Percentiles rank a stretch among this genome's conserved stretches.
phyloP scores from a whole-genome alignment of 2,113 vertebrate species.

The Athene noctua region DNA sequence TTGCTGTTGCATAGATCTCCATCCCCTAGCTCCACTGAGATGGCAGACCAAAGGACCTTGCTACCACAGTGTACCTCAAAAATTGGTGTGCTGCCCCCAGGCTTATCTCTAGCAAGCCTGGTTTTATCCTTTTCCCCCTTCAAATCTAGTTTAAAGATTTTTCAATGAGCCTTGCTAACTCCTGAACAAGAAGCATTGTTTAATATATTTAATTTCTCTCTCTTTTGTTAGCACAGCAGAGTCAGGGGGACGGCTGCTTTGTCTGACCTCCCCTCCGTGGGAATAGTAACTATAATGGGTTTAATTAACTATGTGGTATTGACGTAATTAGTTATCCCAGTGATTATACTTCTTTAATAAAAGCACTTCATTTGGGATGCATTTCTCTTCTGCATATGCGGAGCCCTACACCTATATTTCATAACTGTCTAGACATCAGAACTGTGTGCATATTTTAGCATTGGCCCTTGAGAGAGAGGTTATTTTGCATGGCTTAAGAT shows the following conservation, averaged over 20 bases:
- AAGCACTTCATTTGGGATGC: conserved; percentile 77
- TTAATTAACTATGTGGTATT: conserved; percentile 83
- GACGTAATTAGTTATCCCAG: conserved; percentile 77
- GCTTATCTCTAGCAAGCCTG: neutral
- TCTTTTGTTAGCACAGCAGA: conserved; percentile 67
- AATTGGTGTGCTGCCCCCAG: neutral
- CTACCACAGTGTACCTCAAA: neutral
- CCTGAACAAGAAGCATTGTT: conserved; percentile 28
- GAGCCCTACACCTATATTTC: conserved; percentile 69
- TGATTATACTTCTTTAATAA: conserved; percentile 79
- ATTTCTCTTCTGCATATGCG: conserved; percentile 49
- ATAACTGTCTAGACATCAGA: conserved; percentile 73
- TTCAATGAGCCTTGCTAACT: neutral
- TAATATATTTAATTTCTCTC: conserved; percentile 72
- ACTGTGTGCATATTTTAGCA: conserved; percentile 66
- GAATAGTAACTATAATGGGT: conserved; percentile 77
- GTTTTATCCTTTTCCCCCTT: neutral
- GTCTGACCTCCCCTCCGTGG: conserved; percentile 71
- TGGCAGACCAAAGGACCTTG: neutral
- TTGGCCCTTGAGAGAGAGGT: conserved; percentile 67
- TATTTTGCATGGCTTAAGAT: conserved; percentile 70
- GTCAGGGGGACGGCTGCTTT: conserved; percentile 57
- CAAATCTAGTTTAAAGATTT: neutral
- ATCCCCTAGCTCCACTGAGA: neutral
- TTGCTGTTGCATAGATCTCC: neutral